phyloP scores from a whole-genome alignment of 2,113 vertebrate genomes.

The Zingel zingel region DNA sequence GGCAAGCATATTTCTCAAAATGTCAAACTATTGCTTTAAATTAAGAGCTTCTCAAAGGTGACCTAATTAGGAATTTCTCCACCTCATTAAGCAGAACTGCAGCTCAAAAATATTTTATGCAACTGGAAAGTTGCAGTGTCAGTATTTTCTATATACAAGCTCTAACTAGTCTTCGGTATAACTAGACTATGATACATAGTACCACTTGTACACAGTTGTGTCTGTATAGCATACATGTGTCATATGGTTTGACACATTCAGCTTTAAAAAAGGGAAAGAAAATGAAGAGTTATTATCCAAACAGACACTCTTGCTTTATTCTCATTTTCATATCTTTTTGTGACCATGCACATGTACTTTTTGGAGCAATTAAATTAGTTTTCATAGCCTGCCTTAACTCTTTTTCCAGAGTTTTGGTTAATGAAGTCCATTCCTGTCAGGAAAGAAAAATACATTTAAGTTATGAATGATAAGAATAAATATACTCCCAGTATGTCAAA shows the following conservation, averaged over 20 bases:
- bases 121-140: neutral
- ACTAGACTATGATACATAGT: neutral
- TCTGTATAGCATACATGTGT: neutral
- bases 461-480: neutral
- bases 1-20: neutral
- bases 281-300: neutral
- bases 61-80: slow-evolving; percentile 4
- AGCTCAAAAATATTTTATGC: neutral
- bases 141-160: neutral
- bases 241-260: neutral
- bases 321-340: neutral
- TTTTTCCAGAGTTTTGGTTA: neutral
- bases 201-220: neutral
- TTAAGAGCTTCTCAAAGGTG: neutral
- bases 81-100: slow-evolving; percentile 6
- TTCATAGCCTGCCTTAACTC: neutral
- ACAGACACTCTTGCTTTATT: neutral
- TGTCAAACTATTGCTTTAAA: neutral
- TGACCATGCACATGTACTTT: neutral
- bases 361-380: neutral
- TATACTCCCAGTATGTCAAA: neutral
- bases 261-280: neutral
- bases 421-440: neutral
- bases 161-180: neutral
- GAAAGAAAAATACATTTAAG: neutral